phyloP scores from a whole-genome alignment of 2,113 vertebrate species.

The Chloropsis cyanopogon region DNA sequence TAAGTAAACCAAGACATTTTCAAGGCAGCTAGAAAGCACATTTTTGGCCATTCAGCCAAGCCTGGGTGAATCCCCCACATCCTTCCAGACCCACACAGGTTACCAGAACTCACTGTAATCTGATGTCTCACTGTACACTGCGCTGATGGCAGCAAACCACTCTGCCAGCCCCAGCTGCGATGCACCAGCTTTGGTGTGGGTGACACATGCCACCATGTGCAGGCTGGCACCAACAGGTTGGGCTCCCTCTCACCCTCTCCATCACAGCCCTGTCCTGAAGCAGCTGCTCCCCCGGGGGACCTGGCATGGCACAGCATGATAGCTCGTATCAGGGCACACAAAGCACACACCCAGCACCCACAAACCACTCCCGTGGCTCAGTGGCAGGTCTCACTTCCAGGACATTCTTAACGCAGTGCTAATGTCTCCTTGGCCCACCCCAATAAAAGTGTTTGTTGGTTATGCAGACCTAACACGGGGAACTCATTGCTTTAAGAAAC shows the following conservation, averaged over 20 bases:
- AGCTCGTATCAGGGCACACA: neutral
- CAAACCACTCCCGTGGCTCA: neutral
- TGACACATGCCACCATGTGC: accelerated
- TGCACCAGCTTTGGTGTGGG: neutral
- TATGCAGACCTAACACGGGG: neutral
- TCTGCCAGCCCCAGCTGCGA: neutral
- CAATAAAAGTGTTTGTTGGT: neutral
- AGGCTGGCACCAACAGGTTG: neutral
- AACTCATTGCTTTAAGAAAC: neutral
- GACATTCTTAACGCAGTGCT: neutral
- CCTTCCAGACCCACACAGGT: neutral
- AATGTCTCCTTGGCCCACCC: neutral
- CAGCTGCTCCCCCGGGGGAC: neutral
- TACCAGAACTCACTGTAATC: neutral
- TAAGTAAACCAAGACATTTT: neutral
- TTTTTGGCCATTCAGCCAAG: neutral
- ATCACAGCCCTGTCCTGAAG: neutral
- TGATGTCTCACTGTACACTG: accelerated
- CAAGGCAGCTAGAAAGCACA: neutral
- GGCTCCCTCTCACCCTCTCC: neutral
- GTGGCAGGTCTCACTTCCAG: neutral
- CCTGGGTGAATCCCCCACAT: neutral
- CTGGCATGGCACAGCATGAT: accelerated
- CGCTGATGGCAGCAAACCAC: neutral
- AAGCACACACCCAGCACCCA: accelerated